Evolutionary conservation across 2,888 invertebrate species (phyloP), one percentile per base, ranked within the genome.

Genomic region (Reticulitermes lucifugus): DNA sequence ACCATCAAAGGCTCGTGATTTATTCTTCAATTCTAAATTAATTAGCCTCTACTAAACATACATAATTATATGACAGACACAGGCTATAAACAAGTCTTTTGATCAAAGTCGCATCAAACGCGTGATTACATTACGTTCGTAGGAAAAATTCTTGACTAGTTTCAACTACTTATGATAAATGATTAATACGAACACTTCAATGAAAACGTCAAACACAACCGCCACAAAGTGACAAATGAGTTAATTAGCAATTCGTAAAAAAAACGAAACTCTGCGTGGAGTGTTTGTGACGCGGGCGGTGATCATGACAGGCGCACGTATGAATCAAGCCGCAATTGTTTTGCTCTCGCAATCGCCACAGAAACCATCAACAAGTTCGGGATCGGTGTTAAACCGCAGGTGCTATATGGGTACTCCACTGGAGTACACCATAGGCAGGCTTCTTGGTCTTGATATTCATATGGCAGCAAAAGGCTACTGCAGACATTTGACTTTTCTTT

Each of bases 221-320:
- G n/a, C 65, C 22, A 65, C n/a, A 41, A 81, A 81, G 43, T 70
- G 81, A 60, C 81, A 81, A 81, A 81, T 81, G 65, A 81, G 70
- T 81, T 81, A 81, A 81, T 81, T 81, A 81, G 70, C 35, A 65
- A 70, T 43, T 65, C 43, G 70, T 14, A 65, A n/a, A 81, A n/a
- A n/a, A 25, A 41, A 25, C 12, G 60, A 41, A 65, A 70, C 7
- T 10, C 3, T 75, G 46, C 21, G 46, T 25, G 55, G 60, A 65
- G 70, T 81, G 65, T 81, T 18, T 65, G 41, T 43, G 79, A 59
- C 59, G 43, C 21, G 59, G 25, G 29, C 18, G 29, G 79, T 6
- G 81, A 41, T 43, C 29, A 43, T 81, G 81, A 81, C 70, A 81
- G 81, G 65, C 81, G 81, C 65, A 43, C 65, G n/a, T 81, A 81